These are phyloP conservation scores for Pangasius larnaudii DNA, from an alignment of 2,797 vertebrate genomes.

Conservation along the genomic window DNA sequence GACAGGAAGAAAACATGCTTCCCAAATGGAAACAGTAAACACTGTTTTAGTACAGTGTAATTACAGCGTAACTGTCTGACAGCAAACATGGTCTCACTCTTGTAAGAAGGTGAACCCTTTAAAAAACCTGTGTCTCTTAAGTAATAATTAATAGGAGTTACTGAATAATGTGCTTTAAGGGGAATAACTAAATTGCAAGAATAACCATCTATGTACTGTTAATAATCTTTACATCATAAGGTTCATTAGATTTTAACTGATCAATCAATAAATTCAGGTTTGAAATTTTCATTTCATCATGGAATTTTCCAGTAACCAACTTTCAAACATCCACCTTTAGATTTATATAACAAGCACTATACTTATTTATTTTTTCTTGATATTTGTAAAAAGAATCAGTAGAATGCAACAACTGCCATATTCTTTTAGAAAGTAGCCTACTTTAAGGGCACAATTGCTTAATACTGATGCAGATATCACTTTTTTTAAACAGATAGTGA, in stretches of 20 bases:
- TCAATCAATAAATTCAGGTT: not conserved
- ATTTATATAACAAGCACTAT: not conserved
- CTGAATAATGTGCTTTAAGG: not conserved
- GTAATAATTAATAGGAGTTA: not conserved
- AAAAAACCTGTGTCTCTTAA: not conserved
- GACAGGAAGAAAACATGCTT: not conserved
- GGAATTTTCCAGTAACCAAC: not conserved
- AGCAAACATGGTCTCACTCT: not conserved
- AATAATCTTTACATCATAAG: not conserved
- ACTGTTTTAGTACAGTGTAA: not conserved
- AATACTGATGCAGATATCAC: constrained; percentile 20
- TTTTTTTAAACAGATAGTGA: constrained; percentile 80
- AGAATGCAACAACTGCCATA: no score
- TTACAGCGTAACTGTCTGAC: not conserved
- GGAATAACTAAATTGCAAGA: not conserved
- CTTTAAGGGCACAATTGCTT: not conserved
- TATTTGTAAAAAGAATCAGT: not conserved
- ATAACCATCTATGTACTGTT: not conserved
- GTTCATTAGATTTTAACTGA: not conserved
- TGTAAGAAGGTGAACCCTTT: not conserved
- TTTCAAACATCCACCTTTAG: not conserved
- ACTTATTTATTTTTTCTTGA: not conserved
- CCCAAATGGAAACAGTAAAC: not conserved
- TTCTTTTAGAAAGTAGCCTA: not conserved
- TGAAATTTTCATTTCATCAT: not conserved